phyloP scores from a whole-genome alignment of 2,797 vertebrate species.

The Lemur catta region DNA sequence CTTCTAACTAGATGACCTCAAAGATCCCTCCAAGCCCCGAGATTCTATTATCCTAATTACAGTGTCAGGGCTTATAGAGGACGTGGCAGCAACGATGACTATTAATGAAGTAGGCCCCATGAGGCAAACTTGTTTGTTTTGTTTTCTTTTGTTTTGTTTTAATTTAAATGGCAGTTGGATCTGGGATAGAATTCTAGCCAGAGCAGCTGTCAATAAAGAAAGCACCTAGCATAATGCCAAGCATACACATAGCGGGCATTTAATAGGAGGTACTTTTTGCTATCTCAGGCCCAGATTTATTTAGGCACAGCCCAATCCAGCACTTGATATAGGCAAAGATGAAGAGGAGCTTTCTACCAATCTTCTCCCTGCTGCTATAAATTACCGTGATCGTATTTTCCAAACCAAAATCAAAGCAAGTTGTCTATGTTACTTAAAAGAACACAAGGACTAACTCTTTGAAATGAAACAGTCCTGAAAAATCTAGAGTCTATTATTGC shows the following conservation, averaged over 20 bases:
- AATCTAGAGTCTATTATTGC: constrained; percentile 23
- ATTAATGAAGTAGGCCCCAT: constrained; percentile 59
- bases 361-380: constrained; percentile 31
- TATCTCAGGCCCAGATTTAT: constrained; percentile 26
- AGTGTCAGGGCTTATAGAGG: constrained; percentile 44
- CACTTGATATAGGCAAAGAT: not conserved
- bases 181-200: constrained; percentile 40
- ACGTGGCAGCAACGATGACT: constrained; percentile 54
- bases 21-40: constrained; percentile 37
- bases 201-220: constrained; percentile 37
- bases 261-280: not conserved
- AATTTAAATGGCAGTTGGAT: constrained; percentile 36
- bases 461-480: constrained; percentile 49
- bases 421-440: not conserved
- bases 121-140: constrained; percentile 6
- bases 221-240: constrained; percentile 18
- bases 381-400: constrained; percentile 35
- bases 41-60: constrained; percentile 66
- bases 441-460: constrained; percentile 9
- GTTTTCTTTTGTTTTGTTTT: constrained; percentile 5
- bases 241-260: constrained; percentile 49
- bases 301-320: not conserved
- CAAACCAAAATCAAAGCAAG: constrained; percentile 52
- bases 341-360: constrained; percentile 6
- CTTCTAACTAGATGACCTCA: constrained; percentile 56